A percentile compares a stretch with the other conserved stretches of the same genome.
Evolutionary conservation across 64 coral and sea anemone genomes (phyloP).

Genomic region (Montipora sp.): DNA sequence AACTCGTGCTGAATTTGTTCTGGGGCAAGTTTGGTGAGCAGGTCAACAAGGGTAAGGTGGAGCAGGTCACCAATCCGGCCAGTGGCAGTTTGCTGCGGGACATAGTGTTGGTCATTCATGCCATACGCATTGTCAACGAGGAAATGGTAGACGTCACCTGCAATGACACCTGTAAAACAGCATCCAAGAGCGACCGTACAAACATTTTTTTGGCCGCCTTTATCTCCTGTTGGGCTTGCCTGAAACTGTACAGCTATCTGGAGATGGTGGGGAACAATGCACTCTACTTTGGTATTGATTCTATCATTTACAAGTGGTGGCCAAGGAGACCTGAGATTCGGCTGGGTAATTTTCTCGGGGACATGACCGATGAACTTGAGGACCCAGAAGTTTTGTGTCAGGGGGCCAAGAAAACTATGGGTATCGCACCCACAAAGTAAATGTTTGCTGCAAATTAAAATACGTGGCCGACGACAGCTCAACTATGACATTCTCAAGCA

Average conservation of each 20-base stretch:
- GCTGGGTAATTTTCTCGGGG: neutral
- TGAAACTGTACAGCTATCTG: neutral
- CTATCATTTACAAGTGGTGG: neutral
- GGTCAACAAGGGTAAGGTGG: neutral
- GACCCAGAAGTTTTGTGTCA: too few species aligned
- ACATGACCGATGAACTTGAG: too few species aligned
- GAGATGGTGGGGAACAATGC: neutral
- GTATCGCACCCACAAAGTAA: too few species aligned
- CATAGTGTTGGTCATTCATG: neutral
- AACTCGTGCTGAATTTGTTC: neutral
- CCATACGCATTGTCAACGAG: neutral
- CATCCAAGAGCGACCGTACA: neutral
- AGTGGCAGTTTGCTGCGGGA: neutral
- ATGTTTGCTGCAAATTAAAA: too few species aligned
- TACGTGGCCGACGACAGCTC: too few species aligned
- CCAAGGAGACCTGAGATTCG: neutral
- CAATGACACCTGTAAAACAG: neutral
- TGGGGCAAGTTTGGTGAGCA: slow-evolving; percentile 14
- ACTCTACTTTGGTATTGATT: neutral
- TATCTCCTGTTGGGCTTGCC: neutral
- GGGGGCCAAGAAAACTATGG: too few species aligned
- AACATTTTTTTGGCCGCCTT: slow-evolving; percentile 5
- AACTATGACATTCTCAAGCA: too few species aligned
- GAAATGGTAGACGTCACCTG: neutral
- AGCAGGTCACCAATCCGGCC: neutral